Evolutionary conservation across 1,140 invertebrate species (phyloP).

Genomic region (Ceratina japonica): DNA sequence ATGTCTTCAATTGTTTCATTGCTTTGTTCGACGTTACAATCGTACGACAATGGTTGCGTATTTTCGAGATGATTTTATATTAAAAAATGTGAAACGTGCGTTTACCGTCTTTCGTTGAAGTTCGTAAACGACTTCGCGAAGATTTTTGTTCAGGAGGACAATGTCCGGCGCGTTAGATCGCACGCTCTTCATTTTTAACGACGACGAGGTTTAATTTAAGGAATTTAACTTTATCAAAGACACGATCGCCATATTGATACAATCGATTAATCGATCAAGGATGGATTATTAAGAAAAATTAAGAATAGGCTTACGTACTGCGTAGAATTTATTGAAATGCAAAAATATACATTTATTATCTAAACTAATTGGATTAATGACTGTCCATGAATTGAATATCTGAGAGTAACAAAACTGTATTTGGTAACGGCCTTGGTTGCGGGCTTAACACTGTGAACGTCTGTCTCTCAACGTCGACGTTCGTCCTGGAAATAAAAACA

Average conservation of each 20-base stretch:
- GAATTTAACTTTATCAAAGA: background rate
- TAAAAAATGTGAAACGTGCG: background rate
- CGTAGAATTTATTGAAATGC: too few relatives aligned
- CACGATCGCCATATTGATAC: background rate
- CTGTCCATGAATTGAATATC: conserved; percentile 95
- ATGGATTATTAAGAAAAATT: too few relatives aligned
- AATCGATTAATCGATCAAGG: conserved; percentile 1
- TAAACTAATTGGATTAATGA: conserved; percentile 79
- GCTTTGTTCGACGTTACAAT: background rate
- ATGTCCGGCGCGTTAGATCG: conserved; percentile 41
- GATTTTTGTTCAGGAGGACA: conserved; percentile 59
- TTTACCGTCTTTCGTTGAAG: conserved; percentile 60
- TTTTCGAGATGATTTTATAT: conserved; percentile 10
- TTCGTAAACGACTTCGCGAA: conserved; percentile 65
- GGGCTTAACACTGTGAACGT: conserved; percentile 94
- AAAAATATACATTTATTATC: background rate
- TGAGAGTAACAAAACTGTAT: conserved; percentile 88
- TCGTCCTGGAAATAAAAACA: conserved; percentile 85
- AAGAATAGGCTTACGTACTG: too few relatives aligned
- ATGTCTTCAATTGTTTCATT: background rate
- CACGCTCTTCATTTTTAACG: conserved; percentile 17
- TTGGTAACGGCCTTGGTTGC: conserved; percentile 93
- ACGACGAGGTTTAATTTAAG: too few relatives aligned
- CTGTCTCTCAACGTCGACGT: conserved; percentile 93
- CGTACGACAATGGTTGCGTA: background rate